These are phyloP conservation scores for Acipenser transmontanus DNA, from an alignment of 2,797 vertebrate genomes.

Conservation along the genomic window DNA sequence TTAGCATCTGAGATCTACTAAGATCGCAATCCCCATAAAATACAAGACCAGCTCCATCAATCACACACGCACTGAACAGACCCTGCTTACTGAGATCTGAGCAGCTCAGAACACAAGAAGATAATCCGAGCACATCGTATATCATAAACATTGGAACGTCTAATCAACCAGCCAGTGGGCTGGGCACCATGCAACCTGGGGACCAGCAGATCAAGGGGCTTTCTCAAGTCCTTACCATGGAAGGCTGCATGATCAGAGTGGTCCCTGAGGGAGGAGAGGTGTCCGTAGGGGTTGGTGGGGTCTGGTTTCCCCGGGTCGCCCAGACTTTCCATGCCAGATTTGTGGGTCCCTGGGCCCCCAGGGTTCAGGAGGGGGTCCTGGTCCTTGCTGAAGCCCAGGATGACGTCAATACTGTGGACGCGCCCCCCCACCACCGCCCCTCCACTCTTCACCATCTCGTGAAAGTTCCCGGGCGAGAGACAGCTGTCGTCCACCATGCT, in stretches of 20 bases:
- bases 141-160: too few relatives aligned
- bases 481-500: slow-evolving; percentile 71
- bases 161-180: too few relatives aligned
- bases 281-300: slow-evolving; percentile 37
- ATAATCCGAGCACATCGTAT: too few relatives aligned
- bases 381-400: slow-evolving; percentile 70
- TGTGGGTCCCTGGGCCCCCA: slow-evolving; percentile 34
- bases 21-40: too few relatives aligned
- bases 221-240: slow-evolving; percentile 47
- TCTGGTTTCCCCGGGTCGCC: slow-evolving; percentile 47
- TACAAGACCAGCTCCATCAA: too few relatives aligned
- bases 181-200: not conserved
- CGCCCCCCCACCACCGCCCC: slow-evolving; percentile 45
- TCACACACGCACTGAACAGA: too few relatives aligned
- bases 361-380: slow-evolving; percentile 57
- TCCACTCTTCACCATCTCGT: slow-evolving; percentile 63
- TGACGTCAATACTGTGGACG: slow-evolving; percentile 72
- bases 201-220: too few relatives aligned
- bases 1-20: too few relatives aligned
- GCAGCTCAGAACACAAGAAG: too few relatives aligned
- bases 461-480: slow-evolving; percentile 65
- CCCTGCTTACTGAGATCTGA: too few relatives aligned
- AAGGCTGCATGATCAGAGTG: slow-evolving; percentile 44
- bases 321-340: slow-evolving; percentile 42
- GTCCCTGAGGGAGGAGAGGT: slow-evolving; percentile 43